These are phyloP conservation scores for Myotis findleyi DNA, from an alignment of 2,797 vertebrate species.

Conservation along the genomic window DNA sequence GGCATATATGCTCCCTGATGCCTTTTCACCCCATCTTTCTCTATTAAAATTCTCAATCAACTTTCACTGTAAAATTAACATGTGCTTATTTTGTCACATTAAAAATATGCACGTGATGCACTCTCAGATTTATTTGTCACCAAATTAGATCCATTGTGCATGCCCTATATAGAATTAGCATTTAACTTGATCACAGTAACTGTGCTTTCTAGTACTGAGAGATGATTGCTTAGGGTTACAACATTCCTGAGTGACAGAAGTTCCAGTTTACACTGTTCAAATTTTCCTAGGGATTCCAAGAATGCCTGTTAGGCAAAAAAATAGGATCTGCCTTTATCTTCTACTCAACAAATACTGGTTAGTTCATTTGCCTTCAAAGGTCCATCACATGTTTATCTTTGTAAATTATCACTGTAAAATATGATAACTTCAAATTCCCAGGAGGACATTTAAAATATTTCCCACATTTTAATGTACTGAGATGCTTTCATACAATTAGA, in stretches of 20 bases:
- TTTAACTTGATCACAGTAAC: not conserved
- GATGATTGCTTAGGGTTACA: not conserved
- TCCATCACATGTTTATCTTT: not conserved
- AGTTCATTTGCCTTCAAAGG: constrained; percentile 28
- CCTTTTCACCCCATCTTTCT: not conserved
- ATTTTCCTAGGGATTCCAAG: constrained; percentile 30
- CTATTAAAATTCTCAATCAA: not conserved
- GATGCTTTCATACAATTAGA: not conserved
- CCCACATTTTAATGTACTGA: not conserved
- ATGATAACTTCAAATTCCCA: not conserved
- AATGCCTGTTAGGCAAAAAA: not conserved
- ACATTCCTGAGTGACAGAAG: not conserved
- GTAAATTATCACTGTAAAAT: constrained; percentile 1
- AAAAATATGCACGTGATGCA: not conserved
- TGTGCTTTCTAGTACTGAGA: not conserved
- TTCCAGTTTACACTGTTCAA: not conserved
- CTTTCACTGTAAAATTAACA: not conserved
- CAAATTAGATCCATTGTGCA: not conserved
- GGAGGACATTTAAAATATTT: constrained; percentile 38
- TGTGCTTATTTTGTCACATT: not conserved
- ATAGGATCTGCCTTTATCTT: constrained; percentile 7
- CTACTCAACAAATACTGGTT: not conserved
- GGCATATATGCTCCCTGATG: not conserved
- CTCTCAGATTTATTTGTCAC: not conserved
- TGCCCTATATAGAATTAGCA: not conserved